phyloP scores from a whole-genome alignment of 2,797 vertebrate genomes.

The Darevskia mixta region DNA sequence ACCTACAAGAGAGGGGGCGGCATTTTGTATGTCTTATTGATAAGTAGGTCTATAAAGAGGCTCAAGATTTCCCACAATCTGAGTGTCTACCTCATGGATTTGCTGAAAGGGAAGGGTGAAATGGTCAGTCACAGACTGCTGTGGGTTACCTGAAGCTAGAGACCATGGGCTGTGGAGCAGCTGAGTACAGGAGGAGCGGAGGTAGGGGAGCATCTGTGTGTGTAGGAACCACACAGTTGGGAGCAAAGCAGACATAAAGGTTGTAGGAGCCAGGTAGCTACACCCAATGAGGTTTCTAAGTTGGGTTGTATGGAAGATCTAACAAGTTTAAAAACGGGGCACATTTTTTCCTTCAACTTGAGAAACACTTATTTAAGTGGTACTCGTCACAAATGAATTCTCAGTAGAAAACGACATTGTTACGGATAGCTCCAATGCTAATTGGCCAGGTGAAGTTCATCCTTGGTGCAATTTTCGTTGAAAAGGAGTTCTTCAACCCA shows the following conservation, averaged over 20 bases:
- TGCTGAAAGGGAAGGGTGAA: background rate
- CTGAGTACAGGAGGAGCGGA: background rate
- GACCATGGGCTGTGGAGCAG: background rate
- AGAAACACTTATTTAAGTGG: constrained; percentile 20
- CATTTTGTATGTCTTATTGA: background rate
- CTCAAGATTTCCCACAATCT: background rate
- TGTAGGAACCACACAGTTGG: background rate
- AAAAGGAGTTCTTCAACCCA: constrained; percentile 26
- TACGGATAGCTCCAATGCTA: constrained; percentile 17
- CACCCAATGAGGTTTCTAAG: constrained; percentile 36
- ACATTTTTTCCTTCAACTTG: constrained; percentile 8
- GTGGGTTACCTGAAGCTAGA: background rate
- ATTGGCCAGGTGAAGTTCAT: constrained; percentile 26
- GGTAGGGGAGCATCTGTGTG: background rate
- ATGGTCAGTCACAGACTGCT: background rate
- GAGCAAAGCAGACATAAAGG: background rate
- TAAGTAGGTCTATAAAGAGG: background rate
- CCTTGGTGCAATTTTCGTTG: background rate
- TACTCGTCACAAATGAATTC: constrained; percentile 37
- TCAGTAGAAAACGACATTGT: constrained; percentile 40
- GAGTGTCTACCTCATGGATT: background rate
- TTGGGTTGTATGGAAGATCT: constrained; percentile 29
- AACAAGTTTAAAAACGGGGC: constrained; percentile 14
- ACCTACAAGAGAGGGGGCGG: background rate
- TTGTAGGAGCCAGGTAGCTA: background rate